A percentile compares a stretch with the other conserved stretches of the same genome.
Evolutionary conservation across 2,797 vertebrate species (phyloP).

Genomic region (Esox masquinongy): DNA sequence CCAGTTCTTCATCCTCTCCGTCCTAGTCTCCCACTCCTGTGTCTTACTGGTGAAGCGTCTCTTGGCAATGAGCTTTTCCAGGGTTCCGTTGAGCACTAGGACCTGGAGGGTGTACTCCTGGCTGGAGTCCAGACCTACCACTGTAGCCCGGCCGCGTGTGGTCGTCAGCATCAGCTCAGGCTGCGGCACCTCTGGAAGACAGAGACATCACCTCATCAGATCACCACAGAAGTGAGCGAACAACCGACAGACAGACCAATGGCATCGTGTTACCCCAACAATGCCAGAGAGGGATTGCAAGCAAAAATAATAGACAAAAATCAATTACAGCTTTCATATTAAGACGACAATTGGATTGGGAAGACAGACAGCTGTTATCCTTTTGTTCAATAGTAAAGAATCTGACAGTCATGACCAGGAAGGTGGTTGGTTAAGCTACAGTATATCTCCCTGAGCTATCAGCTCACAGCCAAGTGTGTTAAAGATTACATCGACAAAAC

Average conservation of each 20-base stretch:
- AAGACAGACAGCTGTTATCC: not conserved
- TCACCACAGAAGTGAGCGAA: not conserved
- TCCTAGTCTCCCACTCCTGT: not conserved
- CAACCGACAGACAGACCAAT: not conserved
- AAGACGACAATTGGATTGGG: not conserved
- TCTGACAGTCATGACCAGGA: not conserved
- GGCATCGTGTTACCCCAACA: not conserved
- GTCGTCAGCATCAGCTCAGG: conserved; percentile 96
- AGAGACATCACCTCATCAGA: not conserved
- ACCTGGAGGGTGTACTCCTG: conserved; percentile 89
- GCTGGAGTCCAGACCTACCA: conserved; percentile 87
- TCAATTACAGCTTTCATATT: not conserved
- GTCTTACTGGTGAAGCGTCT: conserved; percentile 92
- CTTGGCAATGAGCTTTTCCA: conserved; percentile 83
- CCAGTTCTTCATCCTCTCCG: not conserved
- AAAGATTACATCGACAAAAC: conserved; percentile 4
- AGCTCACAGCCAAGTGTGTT: conserved; percentile 3
- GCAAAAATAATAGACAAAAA: not conserved
- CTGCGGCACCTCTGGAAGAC: conserved; percentile 80
- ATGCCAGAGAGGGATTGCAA: not conserved
- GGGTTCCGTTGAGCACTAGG: conserved; percentile 82
- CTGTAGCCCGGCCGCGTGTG: conserved; percentile 87
- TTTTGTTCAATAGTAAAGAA: not conserved
- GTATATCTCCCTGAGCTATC: not conserved
- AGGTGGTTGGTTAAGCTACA: not conserved